phyloP scores from a whole-genome alignment of 2,888 invertebrate genomes.

The Erpobdella octoculata region DNA sequence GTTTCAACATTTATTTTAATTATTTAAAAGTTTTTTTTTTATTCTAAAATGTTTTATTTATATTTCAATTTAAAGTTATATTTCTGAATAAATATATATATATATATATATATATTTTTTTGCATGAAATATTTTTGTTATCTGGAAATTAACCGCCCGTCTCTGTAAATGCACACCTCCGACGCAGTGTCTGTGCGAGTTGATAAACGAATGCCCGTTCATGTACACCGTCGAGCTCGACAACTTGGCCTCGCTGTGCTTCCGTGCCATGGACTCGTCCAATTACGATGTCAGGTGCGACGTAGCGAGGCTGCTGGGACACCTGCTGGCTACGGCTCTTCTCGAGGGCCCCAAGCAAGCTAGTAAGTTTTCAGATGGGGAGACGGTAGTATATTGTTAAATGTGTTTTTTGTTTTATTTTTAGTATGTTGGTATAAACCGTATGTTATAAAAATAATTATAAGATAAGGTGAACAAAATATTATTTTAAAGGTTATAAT shows the following conservation, averaged over 20 bases:
- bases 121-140: no score
- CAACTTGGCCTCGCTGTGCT: slow-evolving; percentile 79
- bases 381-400: background rate
- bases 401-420: background rate
- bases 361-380: background rate
- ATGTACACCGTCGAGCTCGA: slow-evolving; percentile 82
- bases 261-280: slow-evolving; percentile 81
- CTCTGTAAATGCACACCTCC: no score
- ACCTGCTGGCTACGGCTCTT: slow-evolving; percentile 64
- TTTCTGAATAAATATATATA: no score
- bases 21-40: background rate
- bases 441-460: no score
- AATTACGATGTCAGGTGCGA: slow-evolving; percentile 85
- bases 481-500: no score
- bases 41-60: no score
- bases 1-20: background rate
- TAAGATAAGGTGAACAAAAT: no score
- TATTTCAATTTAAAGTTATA: no score
- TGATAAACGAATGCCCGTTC: slow-evolving; percentile 74
- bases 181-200: slow-evolving; percentile 72
- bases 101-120: no score
- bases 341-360: slow-evolving; percentile 4
- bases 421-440: no score
- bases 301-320: slow-evolving; percentile 82
- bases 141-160: no score